phyloP scores from a whole-genome alignment of 2,797 vertebrate species.

The Holocentrus rufus region DNA sequence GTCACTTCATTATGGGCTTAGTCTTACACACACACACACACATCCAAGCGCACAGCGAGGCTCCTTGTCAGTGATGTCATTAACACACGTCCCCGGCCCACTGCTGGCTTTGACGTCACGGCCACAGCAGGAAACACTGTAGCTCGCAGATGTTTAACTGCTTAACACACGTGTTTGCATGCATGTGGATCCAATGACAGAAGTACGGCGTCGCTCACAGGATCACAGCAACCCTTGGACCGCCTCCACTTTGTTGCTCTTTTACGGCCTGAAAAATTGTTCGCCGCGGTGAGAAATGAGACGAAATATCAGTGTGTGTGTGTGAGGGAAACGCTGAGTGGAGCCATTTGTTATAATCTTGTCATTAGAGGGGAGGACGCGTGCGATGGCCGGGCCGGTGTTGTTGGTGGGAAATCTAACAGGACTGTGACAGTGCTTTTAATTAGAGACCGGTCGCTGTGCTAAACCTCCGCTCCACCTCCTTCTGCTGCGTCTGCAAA shows the following conservation, averaged over 20 bases:
- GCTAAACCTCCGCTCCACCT: conserved; percentile 11
- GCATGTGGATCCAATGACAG: conserved; percentile 41
- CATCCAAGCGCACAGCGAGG: conserved; percentile 7
- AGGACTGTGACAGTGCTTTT: conserved; percentile 53
- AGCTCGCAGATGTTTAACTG: conserved; percentile 62
- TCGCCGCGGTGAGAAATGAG: conserved; percentile 1
- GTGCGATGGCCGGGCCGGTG: conserved; percentile 6
- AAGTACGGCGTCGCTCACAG: conserved; percentile 33
- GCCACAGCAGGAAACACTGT: conserved; percentile 55
- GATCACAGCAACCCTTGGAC: conserved; percentile 38
- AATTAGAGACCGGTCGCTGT: conserved; percentile 56
- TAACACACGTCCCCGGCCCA: conserved; percentile 24
- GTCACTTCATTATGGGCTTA: conserved; percentile 19
- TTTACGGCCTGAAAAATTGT: conserved; percentile 24
- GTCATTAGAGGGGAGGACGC: conserved; percentile 45
- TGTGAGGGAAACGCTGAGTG: conserved; percentile 32
- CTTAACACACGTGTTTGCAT: conserved; percentile 27
- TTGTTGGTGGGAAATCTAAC: conserved; percentile 57
- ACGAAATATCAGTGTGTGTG: not conserved
- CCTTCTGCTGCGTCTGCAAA: conserved; percentile 1
- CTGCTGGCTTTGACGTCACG: conserved; percentile 64
- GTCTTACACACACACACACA: not conserved
- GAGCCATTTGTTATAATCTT: conserved; percentile 64
- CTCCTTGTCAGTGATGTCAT: conserved; percentile 64
- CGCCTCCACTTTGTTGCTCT: conserved; percentile 23